Conservation (phyloP, 2,113 vertebrate species). For the Myotis brandtii region DNA sequence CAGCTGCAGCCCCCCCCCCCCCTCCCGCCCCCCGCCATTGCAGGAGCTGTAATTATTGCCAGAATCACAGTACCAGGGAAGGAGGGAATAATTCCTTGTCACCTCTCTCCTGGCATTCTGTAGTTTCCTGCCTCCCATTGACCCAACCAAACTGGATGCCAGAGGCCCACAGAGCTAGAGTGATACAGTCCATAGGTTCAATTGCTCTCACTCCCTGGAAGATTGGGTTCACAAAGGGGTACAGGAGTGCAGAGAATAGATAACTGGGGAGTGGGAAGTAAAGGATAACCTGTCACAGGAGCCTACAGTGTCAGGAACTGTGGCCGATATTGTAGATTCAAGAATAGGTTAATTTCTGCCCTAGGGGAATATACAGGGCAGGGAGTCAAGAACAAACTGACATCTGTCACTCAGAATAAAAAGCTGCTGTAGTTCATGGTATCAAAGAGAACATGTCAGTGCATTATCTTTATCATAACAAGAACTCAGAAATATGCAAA, state of each 20-base stretch:
- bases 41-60: neutral
- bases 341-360: neutral
- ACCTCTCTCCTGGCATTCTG: neutral
- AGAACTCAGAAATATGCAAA: neutral
- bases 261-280: neutral
- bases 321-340: neutral
- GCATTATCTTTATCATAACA: neutral
- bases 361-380: neutral
- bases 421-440: neutral
- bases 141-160: neutral
- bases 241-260: neutral
- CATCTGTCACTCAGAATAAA: neutral
- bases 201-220: neutral
- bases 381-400: neutral
- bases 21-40: no score
- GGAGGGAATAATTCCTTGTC: neutral
- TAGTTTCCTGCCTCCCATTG: neutral
- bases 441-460: conserved; percentile 57
- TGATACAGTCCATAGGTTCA: neutral
- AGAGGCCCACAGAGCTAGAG: neutral
- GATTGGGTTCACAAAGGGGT: neutral
- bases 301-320: neutral
- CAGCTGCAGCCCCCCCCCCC: neutral
- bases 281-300: neutral
- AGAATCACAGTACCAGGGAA: neutral